phyloP scores from a whole-genome alignment of 2,113 vertebrate species.

The Enhydra lutris region DNA sequence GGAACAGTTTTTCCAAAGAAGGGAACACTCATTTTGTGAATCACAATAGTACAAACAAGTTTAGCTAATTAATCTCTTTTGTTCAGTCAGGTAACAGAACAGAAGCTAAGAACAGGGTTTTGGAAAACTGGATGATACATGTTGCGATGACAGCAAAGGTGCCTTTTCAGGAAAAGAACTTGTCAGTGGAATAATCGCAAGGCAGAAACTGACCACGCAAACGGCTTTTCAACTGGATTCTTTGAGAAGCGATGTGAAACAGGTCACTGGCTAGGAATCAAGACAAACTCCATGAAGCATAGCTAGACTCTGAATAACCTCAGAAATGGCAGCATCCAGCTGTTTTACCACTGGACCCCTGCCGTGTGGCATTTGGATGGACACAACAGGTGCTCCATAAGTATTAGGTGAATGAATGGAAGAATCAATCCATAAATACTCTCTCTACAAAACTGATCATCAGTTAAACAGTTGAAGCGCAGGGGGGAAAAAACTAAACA shows the following conservation, averaged over 20 bases:
- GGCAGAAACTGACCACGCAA: neutral
- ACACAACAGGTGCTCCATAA: neutral
- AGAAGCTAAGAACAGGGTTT: neutral
- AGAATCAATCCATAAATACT: neutral
- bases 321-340: too few relatives aligned
- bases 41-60: neutral
- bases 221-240: neutral
- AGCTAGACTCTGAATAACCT: neutral
- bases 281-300: neutral
- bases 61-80: slow-evolving; percentile 44
- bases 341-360: neutral
- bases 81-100: slow-evolving; percentile 4
- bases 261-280: neutral
- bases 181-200: neutral
- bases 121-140: neutral
- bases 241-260: neutral
- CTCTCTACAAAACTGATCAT: neutral
- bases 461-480: neutral
- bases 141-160: neutral
- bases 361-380: neutral
- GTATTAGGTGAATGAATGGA: neutral
- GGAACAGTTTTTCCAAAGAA: neutral
- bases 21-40: neutral
- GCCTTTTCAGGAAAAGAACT: neutral
- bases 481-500: neutral